Evolutionary conservation across 1,140 invertebrate genomes (phyloP).

Genomic region (Pentalonia nigronervosa): DNA sequence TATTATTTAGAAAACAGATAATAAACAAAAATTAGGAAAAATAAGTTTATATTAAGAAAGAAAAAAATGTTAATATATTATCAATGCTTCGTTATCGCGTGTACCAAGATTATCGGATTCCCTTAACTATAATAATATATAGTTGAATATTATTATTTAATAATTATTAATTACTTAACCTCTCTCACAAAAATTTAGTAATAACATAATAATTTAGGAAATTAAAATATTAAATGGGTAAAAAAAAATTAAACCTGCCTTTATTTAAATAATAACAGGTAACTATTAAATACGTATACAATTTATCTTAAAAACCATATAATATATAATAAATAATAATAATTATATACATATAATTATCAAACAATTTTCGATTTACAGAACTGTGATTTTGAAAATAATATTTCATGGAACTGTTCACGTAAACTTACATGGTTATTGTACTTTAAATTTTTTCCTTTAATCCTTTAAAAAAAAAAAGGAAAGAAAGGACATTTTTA

Average conservation of each 20-base stretch:
- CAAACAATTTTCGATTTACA: neutral
- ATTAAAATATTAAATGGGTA: neutral
- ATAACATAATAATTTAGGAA: neutral
- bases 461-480: neutral
- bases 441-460: neutral
- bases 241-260: no score
- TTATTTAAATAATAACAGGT: neutral
- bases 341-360: no score
- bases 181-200: neutral
- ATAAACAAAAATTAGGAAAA: neutral
- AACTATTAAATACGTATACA: neutral
- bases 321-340: no score
- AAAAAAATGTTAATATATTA: neutral
- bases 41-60: neutral
- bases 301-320: neutral
- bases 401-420: neutral
- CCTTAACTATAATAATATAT: no score
- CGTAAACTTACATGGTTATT: neutral
- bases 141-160: neutral
- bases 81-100: neutral
- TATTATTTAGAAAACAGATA: neutral
- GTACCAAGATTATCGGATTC: neutral
- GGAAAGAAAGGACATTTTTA: constrained; percentile 1
- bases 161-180: neutral
- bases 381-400: neutral